Conservation (phyloP, 2,888 invertebrate genomes). For the Xestia rhomboidea region DNA sequence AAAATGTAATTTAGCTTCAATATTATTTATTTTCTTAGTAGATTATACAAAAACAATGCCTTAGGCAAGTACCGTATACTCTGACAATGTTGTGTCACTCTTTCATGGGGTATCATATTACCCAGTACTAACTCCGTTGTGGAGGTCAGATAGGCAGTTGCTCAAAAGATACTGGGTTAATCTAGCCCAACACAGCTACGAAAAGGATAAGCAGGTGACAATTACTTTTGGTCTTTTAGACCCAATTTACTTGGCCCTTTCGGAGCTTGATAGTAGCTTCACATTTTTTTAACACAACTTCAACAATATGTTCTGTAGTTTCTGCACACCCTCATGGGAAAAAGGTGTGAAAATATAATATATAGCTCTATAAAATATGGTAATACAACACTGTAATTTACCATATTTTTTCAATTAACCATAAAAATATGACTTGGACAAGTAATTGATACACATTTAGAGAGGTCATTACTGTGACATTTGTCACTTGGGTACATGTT, state of each 20-base stretch:
- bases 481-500: neutral
- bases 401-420: neutral
- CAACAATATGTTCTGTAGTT: neutral
- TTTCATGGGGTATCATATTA: too few relatives aligned
- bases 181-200: neutral
- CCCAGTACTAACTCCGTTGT: too few relatives aligned
- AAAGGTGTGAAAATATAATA: neutral
- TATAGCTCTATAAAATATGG: neutral
- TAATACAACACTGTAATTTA: neutral
- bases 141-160: too few relatives aligned
- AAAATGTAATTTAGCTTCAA: neutral
- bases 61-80: neutral
- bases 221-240: neutral
- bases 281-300: neutral
- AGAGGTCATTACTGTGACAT: neutral
- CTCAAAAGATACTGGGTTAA: too few relatives aligned
- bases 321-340: neutral
- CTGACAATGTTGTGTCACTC: too few relatives aligned
- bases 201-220: neutral
- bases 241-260: neutral
- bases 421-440: neutral
- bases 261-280: neutral
- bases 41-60: neutral
- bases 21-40: conserved; percentile 4
- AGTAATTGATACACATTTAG: neutral